Evolutionary conservation across 64 coral and sea anemone genomes (phyloP).

Genomic region (Pachyseris speciosa): DNA sequence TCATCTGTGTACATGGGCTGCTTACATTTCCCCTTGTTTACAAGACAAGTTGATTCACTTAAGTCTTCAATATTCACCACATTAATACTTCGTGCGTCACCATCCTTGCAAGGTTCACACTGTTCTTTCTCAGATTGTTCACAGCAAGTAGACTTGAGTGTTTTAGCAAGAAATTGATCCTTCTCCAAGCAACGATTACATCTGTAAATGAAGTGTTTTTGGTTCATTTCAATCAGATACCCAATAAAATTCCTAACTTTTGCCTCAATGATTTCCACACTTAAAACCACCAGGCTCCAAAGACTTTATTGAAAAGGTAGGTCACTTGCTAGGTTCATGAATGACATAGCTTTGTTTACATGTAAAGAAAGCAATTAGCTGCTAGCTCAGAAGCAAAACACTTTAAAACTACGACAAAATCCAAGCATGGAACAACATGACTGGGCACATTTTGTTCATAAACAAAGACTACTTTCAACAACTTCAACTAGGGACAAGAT

Average conservation of each 20-base stretch:
- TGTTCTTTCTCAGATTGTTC: background rate
- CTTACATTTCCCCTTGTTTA: background rate
- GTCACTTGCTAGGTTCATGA: too few relatives aligned
- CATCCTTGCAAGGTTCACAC: background rate
- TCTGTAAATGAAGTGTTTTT: background rate
- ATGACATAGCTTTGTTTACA: too few relatives aligned
- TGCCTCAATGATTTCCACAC: background rate
- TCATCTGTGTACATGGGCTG: background rate
- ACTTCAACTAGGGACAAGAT: too few relatives aligned
- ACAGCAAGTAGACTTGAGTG: background rate
- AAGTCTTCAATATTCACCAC: constrained; percentile 11
- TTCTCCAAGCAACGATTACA: constrained; percentile 36
- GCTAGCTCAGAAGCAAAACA: too few relatives aligned
- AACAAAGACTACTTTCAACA: too few relatives aligned
- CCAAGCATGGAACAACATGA: too few relatives aligned
- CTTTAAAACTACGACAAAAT: too few relatives aligned
- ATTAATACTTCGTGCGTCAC: background rate
- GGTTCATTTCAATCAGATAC: background rate
- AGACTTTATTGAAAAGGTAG: too few relatives aligned
- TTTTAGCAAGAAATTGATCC: background rate
- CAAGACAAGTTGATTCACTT: constrained; percentile 25
- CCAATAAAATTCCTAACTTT: background rate
- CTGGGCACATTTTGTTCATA: too few relatives aligned
- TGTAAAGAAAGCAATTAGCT: too few relatives aligned
- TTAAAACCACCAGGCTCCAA: too few relatives aligned